Conservation (phyloP, 2,888 invertebrate species). For the Uropetala carovei region DNA sequence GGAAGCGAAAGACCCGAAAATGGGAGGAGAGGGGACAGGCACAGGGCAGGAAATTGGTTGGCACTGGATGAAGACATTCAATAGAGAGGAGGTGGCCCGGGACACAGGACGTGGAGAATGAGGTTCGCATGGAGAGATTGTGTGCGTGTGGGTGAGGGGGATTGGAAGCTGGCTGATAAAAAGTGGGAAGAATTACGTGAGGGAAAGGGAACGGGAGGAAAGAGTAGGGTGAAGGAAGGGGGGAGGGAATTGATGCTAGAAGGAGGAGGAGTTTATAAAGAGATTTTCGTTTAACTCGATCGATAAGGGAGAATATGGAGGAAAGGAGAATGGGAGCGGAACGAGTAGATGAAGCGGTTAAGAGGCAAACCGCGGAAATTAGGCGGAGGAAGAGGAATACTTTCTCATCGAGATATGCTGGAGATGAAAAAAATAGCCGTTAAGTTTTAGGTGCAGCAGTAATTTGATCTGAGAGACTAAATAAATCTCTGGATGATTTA, state of each 20-base stretch:
- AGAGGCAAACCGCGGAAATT: not conserved
- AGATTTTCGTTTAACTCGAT: not conserved
- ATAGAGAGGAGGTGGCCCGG: not conserved
- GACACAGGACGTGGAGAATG: not conserved
- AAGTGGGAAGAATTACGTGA: not conserved
- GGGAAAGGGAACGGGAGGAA: not conserved
- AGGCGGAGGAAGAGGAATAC: not conserved
- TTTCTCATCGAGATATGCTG: not conserved
- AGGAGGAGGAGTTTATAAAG: not conserved
- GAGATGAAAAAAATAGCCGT: not conserved
- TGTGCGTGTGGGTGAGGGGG: no score
- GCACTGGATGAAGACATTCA: conserved; percentile 13
- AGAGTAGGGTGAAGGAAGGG: not conserved
- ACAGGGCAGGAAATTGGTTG: conserved; percentile 31
- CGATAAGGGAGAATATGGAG: conserved; percentile 7
- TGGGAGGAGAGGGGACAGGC: not conserved
- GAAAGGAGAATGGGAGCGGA: not conserved
- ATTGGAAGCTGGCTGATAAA: not conserved
- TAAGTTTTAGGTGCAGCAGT: not conserved
- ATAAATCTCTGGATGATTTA: no score
- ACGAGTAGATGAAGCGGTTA: not conserved
- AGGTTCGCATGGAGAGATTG: not conserved
- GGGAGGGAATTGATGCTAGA: not conserved
- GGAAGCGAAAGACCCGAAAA: not conserved
- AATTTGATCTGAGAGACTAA: no score